A percentile compares a stretch with the other conserved stretches of the same genome.
These are phyloP conservation scores for Autographa pulchrina DNA, from an alignment of 2,888 invertebrate species.

Conservation along the genomic window DNA sequence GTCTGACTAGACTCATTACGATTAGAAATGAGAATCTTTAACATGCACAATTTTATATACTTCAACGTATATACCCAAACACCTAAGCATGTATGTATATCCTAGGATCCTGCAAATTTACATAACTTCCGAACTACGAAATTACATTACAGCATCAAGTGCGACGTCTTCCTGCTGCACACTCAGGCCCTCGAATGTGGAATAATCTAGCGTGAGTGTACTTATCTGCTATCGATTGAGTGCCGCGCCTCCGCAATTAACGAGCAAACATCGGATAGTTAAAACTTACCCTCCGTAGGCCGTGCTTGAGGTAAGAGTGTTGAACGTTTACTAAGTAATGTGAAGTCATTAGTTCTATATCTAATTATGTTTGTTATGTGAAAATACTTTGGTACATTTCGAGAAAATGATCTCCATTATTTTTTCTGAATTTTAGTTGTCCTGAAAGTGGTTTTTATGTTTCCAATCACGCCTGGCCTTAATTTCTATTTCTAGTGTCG, in stretches of 20 bases:
- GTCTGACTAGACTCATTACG: no score
- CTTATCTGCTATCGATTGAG: slow-evolving; percentile 53
- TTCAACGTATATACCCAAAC: neutral
- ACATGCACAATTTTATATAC: neutral
- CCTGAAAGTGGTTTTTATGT: no score
- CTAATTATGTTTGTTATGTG: no score
- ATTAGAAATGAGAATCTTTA: no score
- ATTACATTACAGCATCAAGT: slow-evolving; percentile 46
- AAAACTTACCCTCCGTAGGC: slow-evolving; percentile 57
- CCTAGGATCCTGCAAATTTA: slow-evolving; percentile 28
- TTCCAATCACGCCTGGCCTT: neutral
- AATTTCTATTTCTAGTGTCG: slow-evolving; percentile 5
- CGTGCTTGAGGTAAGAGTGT: slow-evolving; percentile 24
- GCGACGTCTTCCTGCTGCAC: slow-evolving; percentile 30
- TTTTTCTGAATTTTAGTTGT: no score
- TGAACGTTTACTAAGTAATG: neutral
- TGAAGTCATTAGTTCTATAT: slow-evolving; percentile 3
- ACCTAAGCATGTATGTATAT: slow-evolving; percentile 22
- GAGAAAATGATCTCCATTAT: no score
- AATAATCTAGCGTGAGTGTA: slow-evolving; percentile 45
- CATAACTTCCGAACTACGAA: slow-evolving; percentile 36
- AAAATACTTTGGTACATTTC: no score
- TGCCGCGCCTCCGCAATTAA: slow-evolving; percentile 72
- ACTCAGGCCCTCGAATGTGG: slow-evolving; percentile 29
- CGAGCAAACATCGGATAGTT: slow-evolving; percentile 75